A percentile compares a stretch with the other conserved stretches of the same genome.
These are phyloP conservation scores for Natrix natrix DNA, from an alignment of 2,797 vertebrate genomes.

Conservation along the genomic window DNA sequence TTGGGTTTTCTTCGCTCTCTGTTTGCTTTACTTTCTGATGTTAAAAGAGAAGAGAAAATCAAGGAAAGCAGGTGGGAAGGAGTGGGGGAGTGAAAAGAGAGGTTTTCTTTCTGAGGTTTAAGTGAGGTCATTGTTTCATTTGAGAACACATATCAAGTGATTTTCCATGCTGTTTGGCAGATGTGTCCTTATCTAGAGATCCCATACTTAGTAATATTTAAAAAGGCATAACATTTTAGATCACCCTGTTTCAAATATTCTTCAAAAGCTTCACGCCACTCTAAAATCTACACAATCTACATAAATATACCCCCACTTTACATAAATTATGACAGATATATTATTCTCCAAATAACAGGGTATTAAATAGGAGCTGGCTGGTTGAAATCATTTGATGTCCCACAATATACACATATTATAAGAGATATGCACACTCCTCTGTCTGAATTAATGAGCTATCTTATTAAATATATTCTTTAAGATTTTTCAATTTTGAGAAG, in stretches of 20 bases:
- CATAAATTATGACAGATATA: neutral
- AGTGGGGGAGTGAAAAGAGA: constrained; percentile 27
- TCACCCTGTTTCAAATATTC: neutral
- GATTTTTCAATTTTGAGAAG: neutral
- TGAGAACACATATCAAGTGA: constrained; percentile 36
- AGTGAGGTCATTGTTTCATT: constrained; percentile 31
- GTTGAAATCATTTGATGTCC: neutral
- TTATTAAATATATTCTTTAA: neutral
- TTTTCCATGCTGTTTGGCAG: constrained; percentile 13
- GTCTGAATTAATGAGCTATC: neutral
- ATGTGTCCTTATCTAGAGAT: constrained; percentile 2
- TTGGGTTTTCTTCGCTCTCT: constrained; percentile 26
- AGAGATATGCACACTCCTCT: neutral
- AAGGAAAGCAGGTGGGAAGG: neutral
- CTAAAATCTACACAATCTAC: neutral
- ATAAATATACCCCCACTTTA: neutral
- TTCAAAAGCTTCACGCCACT: neutral
- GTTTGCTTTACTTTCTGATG: constrained; percentile 30
- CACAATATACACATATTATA: neutral
- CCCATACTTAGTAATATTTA: constrained; percentile 5
- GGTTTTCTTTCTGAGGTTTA: constrained; percentile 38
- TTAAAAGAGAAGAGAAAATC: constrained; percentile 38
- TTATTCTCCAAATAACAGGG: neutral
- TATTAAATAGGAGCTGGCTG: neutral
- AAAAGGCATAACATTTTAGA: neutral